Evolutionary conservation across 2,113 vertebrate species (phyloP), one percentile per base, ranked within the genome.

Genomic region (Axis porcinus): DNA sequence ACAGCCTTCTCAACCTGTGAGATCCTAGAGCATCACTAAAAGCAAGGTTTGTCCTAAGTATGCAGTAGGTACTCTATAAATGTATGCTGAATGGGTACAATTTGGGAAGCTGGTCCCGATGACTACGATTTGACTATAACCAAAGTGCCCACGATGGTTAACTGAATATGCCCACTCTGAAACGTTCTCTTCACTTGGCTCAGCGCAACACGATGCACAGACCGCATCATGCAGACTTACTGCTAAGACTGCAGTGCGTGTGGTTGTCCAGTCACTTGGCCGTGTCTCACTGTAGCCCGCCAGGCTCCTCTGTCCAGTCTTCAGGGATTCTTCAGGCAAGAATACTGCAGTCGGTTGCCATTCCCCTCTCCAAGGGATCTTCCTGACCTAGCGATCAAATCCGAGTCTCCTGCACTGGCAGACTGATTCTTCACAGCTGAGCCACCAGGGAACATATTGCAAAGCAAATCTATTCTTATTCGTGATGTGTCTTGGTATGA

Each of bases 101-200:
- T 93, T 87, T 88, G 87, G 94, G 19, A 62, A 36, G 79, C 79
- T 97, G 27, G 64, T 90, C 50, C 36, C 28, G 2, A 85, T 58
- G 8, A 76, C 45, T 45, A 40, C 47, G 85, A 92, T 74, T 90
- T 94, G 95, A 67, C 50, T 78, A 28, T 74, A 97, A 84, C 57
- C 25, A 62, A 94, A 95, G 94, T 1, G n/a, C 87, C 55, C 62
- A 76, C 74, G 78, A 36, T 21, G 13, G 79, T 50, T 95, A 89
- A 92, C 58, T 84, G 92, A 91, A 84, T 27, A 52, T 23, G 33
- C 0, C 94, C 64, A 14, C 23, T 74, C 25, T 43, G 83, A 94
- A 90, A 64, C 9, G 2, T 58, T 83, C 28, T 36, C 30, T 52
- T 91, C 11, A 1, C 52, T 84, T 93, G 74, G 4, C 45, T 76